Percentiles rank a stretch among this genome's conserved stretches.
Conservation (phyloP, 2,113 vertebrate genomes). For the Jacana jacana region DNA sequence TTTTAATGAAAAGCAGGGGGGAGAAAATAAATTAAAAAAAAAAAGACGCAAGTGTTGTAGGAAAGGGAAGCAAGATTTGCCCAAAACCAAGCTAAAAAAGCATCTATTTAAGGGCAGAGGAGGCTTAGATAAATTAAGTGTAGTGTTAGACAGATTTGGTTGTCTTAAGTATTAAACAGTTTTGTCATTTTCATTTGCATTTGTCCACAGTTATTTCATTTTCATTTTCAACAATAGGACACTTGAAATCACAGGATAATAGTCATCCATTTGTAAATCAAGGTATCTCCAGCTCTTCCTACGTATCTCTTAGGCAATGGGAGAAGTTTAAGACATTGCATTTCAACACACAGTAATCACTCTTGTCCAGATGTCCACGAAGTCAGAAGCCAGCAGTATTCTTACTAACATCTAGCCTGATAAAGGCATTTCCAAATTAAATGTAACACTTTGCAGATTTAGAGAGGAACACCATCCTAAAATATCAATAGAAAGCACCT, state of each 20-base stretch:
- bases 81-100: background rate
- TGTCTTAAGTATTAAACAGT: background rate
- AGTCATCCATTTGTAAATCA: background rate
- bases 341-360: background rate
- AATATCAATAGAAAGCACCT: background rate
- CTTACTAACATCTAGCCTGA: background rate
- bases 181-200: background rate
- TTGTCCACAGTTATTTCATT: background rate
- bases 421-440: constrained; percentile 20
- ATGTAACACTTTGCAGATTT: background rate
- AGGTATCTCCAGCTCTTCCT: background rate
- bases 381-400: background rate
- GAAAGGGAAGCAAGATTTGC: background rate
- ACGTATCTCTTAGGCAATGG: background rate
- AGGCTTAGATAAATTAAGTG: background rate
- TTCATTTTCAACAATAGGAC: background rate
- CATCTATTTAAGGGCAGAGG: background rate
- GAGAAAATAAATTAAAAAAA: background rate
- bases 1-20: background rate
- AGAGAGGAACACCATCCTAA: constrained; percentile 16
- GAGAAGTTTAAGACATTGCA: background rate
- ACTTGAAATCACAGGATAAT: background rate
- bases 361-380: background rate
- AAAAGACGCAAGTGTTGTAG: background rate
- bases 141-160: background rate